Percentiles rank a stretch among this genome's conserved stretches.
phyloP scores from a whole-genome alignment of 2,888 invertebrate genomes.

The Rhorus exstirpatorius region DNA sequence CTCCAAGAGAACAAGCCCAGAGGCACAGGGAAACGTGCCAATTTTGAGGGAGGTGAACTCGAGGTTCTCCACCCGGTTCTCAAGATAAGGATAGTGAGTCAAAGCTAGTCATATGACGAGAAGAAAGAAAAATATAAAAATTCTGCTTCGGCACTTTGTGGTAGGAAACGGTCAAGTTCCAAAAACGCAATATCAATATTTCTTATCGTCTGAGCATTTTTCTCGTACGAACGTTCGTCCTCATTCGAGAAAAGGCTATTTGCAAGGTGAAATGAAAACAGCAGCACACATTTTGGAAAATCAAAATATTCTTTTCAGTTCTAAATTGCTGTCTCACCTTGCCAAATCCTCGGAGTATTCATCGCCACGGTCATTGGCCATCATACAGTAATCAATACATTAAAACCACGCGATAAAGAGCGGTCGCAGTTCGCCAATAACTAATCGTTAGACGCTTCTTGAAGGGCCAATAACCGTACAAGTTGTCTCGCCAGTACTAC shows the following conservation, averaged over 20 bases:
- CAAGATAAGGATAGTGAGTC: constrained; percentile 62
- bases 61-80: constrained; percentile 11
- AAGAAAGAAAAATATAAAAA: constrained; percentile 73
- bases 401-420: constrained; percentile 21
- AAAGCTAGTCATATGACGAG: constrained; percentile 71
- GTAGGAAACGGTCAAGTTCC: too few relatives aligned
- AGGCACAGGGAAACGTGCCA: not conserved
- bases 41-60: constrained; percentile 22
- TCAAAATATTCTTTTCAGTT: not conserved
- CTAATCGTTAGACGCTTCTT: constrained; percentile 17
- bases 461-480: constrained; percentile 36
- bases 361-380: constrained; percentile 1
- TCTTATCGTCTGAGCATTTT: too few relatives aligned
- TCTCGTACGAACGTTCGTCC: too few relatives aligned
- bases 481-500: not conserved
- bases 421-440: constrained; percentile 25
- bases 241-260: too few relatives aligned
- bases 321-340: not conserved
- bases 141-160: too few relatives aligned
- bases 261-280: too few relatives aligned
- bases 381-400: not conserved
- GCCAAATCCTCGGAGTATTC: not conserved
- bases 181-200: too few relatives aligned
- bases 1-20: not conserved
- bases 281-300: not conserved